A percentile compares a stretch with the other conserved stretches of the same genome.
phyloP scores from a whole-genome alignment of 1,140 invertebrate genomes.

The Drosophila melanica region DNA sequence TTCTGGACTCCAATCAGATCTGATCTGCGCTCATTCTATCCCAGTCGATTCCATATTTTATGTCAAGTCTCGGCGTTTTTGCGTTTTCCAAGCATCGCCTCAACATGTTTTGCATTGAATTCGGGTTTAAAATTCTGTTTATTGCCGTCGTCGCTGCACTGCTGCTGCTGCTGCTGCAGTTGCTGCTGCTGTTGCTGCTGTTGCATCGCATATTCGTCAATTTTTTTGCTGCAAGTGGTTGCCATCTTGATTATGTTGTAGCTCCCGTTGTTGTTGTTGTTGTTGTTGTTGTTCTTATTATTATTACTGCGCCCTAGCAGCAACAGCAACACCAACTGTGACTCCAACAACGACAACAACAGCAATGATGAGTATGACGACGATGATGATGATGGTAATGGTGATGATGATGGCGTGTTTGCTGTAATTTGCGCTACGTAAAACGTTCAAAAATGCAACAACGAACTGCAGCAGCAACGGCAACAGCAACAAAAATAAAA shows the following conservation, averaged over 20 bases:
- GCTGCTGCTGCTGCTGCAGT: slow-evolving; percentile 25
- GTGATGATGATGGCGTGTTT: slow-evolving; percentile 80
- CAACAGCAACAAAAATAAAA: slow-evolving; percentile 32
- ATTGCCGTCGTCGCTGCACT: slow-evolving; percentile 29
- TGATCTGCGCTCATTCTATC: slow-evolving; percentile 46
- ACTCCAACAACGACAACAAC: slow-evolving; percentile 29
- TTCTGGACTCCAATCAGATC: slow-evolving; percentile 9
- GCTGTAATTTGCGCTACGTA: slow-evolving; percentile 82
- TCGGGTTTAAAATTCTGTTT: slow-evolving; percentile 77
- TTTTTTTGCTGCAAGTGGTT: slow-evolving; percentile 76
- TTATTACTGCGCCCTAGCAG: slow-evolving; percentile 59
- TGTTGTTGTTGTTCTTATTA: slow-evolving; percentile 50
- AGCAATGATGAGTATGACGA: slow-evolving; percentile 31
- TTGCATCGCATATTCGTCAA: slow-evolving; percentile 80
- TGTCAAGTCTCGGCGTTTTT: slow-evolving; percentile 69
- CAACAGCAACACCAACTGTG: slow-evolving; percentile 39
- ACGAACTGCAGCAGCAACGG: slow-evolving; percentile 64
- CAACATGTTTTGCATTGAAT: slow-evolving; percentile 78
- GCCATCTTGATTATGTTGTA: slow-evolving; percentile 80
- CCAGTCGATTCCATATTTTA: slow-evolving; percentile 69
- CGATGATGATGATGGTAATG: slow-evolving; percentile 49
- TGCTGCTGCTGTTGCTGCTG: slow-evolving; percentile 36
- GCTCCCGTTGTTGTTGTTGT: slow-evolving; percentile 60
- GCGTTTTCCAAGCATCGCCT: slow-evolving; percentile 38
- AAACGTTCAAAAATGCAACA: slow-evolving; percentile 82